phyloP scores from a whole-genome alignment of 1,140 invertebrate species.

The Grapholita molesta region DNA sequence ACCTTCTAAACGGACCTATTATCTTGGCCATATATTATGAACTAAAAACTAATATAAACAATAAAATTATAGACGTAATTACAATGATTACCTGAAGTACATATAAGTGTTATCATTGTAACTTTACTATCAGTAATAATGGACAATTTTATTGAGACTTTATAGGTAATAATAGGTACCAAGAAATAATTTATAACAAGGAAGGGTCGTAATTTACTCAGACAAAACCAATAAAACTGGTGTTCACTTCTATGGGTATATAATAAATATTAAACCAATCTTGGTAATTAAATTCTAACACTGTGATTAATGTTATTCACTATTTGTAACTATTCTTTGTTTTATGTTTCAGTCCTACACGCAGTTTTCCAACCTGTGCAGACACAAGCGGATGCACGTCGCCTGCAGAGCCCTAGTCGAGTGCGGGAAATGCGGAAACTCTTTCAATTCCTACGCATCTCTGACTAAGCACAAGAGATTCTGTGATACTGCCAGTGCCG shows the following conservation, averaged over 20 bases:
- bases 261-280: background rate
- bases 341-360: constrained; percentile 94
- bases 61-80: no score
- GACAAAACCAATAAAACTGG: background rate
- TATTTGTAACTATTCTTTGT: constrained; percentile 22
- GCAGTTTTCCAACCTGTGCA: constrained; percentile 99
- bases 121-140: background rate
- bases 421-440: constrained; percentile 94
- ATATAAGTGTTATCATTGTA: background rate
- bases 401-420: constrained; percentile 93
- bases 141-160: background rate
- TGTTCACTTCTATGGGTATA: constrained; percentile 3
- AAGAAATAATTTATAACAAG: background rate
- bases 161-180: background rate
- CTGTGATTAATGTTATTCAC: background rate
- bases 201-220: background rate
- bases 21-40: background rate
- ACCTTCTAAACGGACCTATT: background rate
- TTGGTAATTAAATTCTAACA: background rate
- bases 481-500: constrained; percentile 82
- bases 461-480: constrained; percentile 91
- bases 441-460: constrained; percentile 92
- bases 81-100: no score
- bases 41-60: background rate
- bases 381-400: constrained; percentile 99